phyloP scores from a whole-genome alignment of 2,797 vertebrate species.

The Aselliscus stoliczkanus region DNA sequence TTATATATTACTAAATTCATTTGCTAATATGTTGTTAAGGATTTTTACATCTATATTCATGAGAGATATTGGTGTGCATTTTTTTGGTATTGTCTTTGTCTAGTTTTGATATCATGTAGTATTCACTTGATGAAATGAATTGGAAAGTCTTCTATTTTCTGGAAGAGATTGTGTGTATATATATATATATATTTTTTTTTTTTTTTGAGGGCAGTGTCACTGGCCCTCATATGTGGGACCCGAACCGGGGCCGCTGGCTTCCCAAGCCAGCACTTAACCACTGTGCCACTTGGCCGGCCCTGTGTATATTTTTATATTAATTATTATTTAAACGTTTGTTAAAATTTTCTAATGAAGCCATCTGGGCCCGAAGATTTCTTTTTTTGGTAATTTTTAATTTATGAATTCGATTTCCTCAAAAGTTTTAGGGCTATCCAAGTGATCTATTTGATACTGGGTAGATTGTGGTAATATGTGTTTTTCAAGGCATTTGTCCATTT shows the following conservation, averaged over 20 bases:
- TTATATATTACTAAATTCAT: background rate
- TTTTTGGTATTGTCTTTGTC: background rate
- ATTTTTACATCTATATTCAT: background rate
- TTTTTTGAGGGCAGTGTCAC: too few species aligned
- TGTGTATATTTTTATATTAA: background rate
- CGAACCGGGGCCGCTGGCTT: too few species aligned
- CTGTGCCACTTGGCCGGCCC: too few species aligned
- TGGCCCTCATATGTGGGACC: too few species aligned
- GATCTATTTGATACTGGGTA: background rate
- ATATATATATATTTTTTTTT: background rate
- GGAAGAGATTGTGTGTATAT: background rate
- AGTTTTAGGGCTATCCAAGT: background rate
- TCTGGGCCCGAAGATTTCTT: background rate
- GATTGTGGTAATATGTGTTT: background rate
- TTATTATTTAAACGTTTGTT: background rate
- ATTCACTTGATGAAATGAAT: background rate
- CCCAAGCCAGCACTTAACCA: too few species aligned
- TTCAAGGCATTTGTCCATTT: background rate
- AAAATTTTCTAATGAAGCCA: background rate
- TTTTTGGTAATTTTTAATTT: background rate
- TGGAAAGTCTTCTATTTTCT: background rate
- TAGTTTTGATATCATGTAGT: background rate
- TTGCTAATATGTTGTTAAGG: background rate
- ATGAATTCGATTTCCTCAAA: background rate
- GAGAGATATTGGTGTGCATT: background rate